A percentile compares a stretch with the other conserved stretches of the same genome.
These are phyloP conservation scores for Aphidoletes aphidimyza DNA, from an alignment of 2,888 invertebrate species.

Conservation along the genomic window DNA sequence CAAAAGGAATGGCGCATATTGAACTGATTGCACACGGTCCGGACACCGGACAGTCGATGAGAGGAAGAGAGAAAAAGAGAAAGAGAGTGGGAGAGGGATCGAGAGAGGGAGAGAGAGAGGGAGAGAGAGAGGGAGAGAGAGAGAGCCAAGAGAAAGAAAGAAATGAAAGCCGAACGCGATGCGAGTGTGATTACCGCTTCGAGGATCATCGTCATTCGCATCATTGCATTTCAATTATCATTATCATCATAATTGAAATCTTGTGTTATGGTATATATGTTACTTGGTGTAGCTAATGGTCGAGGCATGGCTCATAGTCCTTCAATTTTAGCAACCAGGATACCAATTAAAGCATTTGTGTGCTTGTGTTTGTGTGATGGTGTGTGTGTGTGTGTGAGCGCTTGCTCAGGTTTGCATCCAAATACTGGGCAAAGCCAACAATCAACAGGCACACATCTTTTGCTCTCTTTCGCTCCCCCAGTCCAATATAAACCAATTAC, in stretches of 20 bases:
- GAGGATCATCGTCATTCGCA: constrained; percentile 44
- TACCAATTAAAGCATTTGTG: constrained; percentile 12
- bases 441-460: neutral
- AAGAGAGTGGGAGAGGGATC: neutral
- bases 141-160: too few relatives aligned
- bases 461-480: neutral
- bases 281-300: constrained; percentile 10
- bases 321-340: constrained; percentile 1
- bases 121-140: too few relatives aligned
- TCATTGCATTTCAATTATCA: constrained; percentile 46
- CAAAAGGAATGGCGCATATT: neutral
- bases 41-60: neutral
- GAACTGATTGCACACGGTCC: neutral
- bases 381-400: neutral
- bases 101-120: neutral
- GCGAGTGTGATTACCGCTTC: constrained; percentile 35
- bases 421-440: too few relatives aligned
- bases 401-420: too few relatives aligned
- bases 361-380: neutral
- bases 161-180: too few relatives aligned
- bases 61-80: neutral
- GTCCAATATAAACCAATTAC: constrained; percentile 11
- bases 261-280: constrained; percentile 17
- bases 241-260: constrained; percentile 51
- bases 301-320: constrained; percentile 6